Evolutionary conservation across 2,113 vertebrate genomes (phyloP), one percentile per base, ranked within the genome.

Genomic region (Cyprinodon brontotheroides): DNA sequence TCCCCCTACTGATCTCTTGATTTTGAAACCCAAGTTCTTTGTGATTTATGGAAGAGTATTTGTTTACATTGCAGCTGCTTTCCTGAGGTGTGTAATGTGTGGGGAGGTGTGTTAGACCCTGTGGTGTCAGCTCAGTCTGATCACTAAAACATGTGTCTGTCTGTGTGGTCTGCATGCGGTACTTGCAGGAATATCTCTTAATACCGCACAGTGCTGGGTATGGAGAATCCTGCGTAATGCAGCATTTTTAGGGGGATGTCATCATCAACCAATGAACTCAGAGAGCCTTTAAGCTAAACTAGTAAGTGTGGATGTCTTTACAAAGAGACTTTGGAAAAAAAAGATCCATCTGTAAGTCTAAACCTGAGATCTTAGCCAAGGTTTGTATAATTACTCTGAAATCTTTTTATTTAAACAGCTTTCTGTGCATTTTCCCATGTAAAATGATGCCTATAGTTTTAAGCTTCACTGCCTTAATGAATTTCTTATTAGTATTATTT

Each of bases 181-280:
- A 11, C 29, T 45, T 8, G 59, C 40, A 63, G 77, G 75, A 76
- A 75, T 74, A 64, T 71, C 79, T 66, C 79, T 64, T 65, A 71
- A 67, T 57, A 69, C 60, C 37, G 41, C 70, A 41, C 78, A 36
- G 14, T 41, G 65, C 78, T 77, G 78, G 82, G 70, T 77, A 80
- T 65, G 75, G 77, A 3, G 12, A 84, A 67, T 69, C 40, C 83
- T 75, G 20, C 73, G 15, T 14, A 29, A 53, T 57, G 48, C 61
- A 82, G 70, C 45, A 50, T 67, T 50, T 68, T 66, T 57, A 80
- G 74, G 69, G 66, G 82, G 89, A 87, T 70, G 76, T 89, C 87
- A 89, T 61, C 75, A 12, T 29, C 20, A 20, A 57, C 86, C 86
- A 88, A 87, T 90, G 77, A 74, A 5, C 40, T 48, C 40, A 4